phyloP scores from a whole-genome alignment of 37 sponge, comb jelly and placozoan species.

The Chondrilla cf. caribensis region DNA sequence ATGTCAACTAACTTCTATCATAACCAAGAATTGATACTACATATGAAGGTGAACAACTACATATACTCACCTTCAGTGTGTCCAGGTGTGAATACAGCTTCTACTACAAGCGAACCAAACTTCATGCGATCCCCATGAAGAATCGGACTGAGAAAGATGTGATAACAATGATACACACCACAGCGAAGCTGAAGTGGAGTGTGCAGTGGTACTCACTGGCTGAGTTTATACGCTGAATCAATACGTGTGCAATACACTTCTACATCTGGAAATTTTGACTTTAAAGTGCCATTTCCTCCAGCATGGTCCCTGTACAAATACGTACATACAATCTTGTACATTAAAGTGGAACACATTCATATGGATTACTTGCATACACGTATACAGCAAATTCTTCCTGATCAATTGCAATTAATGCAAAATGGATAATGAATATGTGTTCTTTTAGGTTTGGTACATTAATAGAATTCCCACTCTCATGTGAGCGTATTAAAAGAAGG shows the following conservation, averaged over 20 bases:
- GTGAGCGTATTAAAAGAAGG: too few relatives aligned
- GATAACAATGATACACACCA: too few relatives aligned
- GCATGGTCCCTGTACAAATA: slow-evolving; percentile 75
- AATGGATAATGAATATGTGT: too few relatives aligned
- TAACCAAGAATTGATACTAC: too few relatives aligned
- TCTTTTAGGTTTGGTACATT: not conserved
- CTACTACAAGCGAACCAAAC: slow-evolving; percentile 1
- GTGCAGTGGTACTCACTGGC: not conserved
- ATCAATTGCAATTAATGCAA: too few relatives aligned
- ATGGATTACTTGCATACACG: too few relatives aligned
- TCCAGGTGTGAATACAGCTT: slow-evolving; percentile 62
- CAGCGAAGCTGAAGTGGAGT: not conserved
- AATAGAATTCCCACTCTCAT: not conserved
- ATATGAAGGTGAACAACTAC: too few relatives aligned
- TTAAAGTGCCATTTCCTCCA: slow-evolving; percentile 60
- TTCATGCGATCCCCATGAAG: not conserved
- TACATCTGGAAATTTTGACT: slow-evolving; percentile 26
- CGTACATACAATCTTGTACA: too few relatives aligned
- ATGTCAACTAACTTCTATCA: too few relatives aligned
- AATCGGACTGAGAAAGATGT: not conserved
- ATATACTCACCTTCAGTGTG: slow-evolving; percentile 53
- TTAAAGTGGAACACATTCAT: too few relatives aligned
- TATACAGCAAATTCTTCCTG: too few relatives aligned
- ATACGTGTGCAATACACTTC: slow-evolving; percentile 30
- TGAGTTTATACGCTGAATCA: slow-evolving; percentile 15